A percentile compares a stretch with the other conserved stretches of the same genome.
Conservation (phyloP, 2,797 vertebrate genomes). For the Arctocebus calabarensis region DNA sequence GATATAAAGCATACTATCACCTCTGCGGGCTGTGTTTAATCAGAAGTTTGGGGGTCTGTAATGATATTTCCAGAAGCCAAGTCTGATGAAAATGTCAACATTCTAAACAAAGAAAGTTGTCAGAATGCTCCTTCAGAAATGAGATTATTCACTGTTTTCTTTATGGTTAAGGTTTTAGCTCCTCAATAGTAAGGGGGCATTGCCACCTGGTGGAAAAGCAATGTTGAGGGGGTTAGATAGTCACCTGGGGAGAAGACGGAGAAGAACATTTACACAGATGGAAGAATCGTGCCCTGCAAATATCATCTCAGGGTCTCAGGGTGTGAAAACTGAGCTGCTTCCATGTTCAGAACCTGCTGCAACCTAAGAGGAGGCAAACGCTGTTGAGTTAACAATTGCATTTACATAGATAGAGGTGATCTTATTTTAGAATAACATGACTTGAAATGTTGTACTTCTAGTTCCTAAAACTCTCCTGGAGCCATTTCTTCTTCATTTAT, state of each 20-base stretch:
- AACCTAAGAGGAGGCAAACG: constrained; percentile 6
- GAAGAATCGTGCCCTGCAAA: background rate
- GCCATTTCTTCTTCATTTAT: background rate
- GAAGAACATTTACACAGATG: no score
- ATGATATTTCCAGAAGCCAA: constrained; percentile 36
- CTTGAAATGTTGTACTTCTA: background rate
- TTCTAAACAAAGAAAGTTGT: constrained; percentile 58
- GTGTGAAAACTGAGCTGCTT: background rate
- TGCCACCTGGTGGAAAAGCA: constrained; percentile 82
- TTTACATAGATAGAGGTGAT: background rate
- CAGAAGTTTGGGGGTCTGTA: background rate
- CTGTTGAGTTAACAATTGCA: background rate
- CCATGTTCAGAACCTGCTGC: background rate
- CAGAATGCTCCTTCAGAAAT: constrained; percentile 49
- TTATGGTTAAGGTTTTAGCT: background rate
- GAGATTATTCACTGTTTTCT: constrained; percentile 19
- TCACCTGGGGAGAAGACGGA: constrained; percentile 35
- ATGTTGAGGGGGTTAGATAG: constrained; percentile 61
- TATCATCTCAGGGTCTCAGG: accelerated
- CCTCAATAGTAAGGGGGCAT: constrained; percentile 78
- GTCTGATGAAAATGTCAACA: constrained; percentile 22
- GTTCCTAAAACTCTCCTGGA: background rate
- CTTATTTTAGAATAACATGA: background rate
- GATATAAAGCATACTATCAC: background rate
- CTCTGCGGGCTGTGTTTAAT: background rate